These are phyloP conservation scores for Ceratitis capitata DNA, from an alignment of 1,140 invertebrate species.

Conservation along the genomic window DNA sequence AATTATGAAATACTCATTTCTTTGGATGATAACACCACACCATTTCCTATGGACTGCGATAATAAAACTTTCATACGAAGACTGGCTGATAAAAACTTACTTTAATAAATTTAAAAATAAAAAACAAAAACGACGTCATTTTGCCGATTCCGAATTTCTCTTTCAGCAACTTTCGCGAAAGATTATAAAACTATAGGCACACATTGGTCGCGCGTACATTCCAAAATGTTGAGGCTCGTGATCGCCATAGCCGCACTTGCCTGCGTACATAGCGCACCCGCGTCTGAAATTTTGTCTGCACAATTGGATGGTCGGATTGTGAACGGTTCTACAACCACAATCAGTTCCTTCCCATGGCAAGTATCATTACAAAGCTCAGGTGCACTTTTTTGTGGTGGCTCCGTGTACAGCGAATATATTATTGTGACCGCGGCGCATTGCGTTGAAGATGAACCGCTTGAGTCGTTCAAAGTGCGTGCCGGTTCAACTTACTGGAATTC, in stretches of 20 bases:
- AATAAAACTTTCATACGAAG: too few species aligned
- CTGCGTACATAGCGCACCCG: slow-evolving; percentile 54
- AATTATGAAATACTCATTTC: too few species aligned
- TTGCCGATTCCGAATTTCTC: too few species aligned
- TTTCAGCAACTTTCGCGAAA: too few species aligned
- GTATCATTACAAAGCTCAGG: slow-evolving; percentile 50
- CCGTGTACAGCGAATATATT: slow-evolving; percentile 65
- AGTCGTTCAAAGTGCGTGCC: slow-evolving; percentile 49
- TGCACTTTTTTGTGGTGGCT: slow-evolving; percentile 69
- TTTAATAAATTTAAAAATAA: too few species aligned
- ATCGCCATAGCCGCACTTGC: slow-evolving; percentile 55
- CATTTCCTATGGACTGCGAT: too few species aligned
- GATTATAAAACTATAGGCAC: neutral
- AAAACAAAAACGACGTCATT: too few species aligned
- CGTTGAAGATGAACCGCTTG: slow-evolving; percentile 46
- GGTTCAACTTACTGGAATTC: slow-evolving; percentile 48
- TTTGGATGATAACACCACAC: too few species aligned
- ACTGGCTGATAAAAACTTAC: too few species aligned
- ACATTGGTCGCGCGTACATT: neutral
- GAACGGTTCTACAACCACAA: slow-evolving; percentile 41
- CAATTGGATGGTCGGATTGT: slow-evolving; percentile 46
- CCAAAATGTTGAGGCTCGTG: slow-evolving; percentile 59
- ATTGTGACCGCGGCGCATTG: slow-evolving; percentile 73
- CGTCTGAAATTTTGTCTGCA: neutral
- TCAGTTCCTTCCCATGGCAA: slow-evolving; percentile 54